These are phyloP conservation scores for Neuroterus valhalla DNA, from an alignment of 1,140 invertebrate genomes.

Conservation along the genomic window DNA sequence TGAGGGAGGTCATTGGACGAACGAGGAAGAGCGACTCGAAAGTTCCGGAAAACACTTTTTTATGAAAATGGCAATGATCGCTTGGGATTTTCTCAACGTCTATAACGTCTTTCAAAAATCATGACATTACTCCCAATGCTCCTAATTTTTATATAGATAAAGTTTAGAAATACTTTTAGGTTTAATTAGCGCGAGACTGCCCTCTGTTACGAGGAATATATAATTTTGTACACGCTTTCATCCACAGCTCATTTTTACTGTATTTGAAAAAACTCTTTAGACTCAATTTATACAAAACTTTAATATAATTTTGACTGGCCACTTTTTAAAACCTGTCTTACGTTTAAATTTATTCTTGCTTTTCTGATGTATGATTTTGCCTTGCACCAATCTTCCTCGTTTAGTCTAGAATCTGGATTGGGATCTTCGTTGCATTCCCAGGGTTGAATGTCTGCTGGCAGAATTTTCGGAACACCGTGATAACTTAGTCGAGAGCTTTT, in stretches of 20 bases:
- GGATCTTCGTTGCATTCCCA: conserved; percentile 71
- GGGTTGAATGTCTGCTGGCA: conserved; percentile 70
- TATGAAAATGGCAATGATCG: conserved; percentile 48
- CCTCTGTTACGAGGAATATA: no score
- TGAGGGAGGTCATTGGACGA: not conserved
- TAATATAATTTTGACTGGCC: conserved; percentile 64
- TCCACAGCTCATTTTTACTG: no score
- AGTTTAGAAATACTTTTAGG: not conserved
- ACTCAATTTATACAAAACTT: conserved; percentile 31
- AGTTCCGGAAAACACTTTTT: conserved; percentile 44
- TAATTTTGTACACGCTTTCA: no score
- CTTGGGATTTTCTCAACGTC: conserved; percentile 53
- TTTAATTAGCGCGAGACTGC: not conserved
- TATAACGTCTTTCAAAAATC: conserved; percentile 35
- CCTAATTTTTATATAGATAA: not conserved
- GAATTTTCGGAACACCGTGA: conserved; percentile 89
- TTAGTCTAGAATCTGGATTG: conserved; percentile 37
- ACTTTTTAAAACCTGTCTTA: conserved; percentile 81
- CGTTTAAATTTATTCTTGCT: conserved; percentile 86
- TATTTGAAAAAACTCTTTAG: no score
- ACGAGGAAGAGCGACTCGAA: conserved; percentile 11
- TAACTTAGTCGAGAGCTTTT: conserved; percentile 84
- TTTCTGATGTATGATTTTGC: conserved; percentile 77
- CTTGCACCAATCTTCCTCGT: conserved; percentile 74
- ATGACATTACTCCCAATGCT: not conserved